phyloP scores from a whole-genome alignment of 1,140 invertebrate genomes.

The Pogonomyrmex californicus region DNA sequence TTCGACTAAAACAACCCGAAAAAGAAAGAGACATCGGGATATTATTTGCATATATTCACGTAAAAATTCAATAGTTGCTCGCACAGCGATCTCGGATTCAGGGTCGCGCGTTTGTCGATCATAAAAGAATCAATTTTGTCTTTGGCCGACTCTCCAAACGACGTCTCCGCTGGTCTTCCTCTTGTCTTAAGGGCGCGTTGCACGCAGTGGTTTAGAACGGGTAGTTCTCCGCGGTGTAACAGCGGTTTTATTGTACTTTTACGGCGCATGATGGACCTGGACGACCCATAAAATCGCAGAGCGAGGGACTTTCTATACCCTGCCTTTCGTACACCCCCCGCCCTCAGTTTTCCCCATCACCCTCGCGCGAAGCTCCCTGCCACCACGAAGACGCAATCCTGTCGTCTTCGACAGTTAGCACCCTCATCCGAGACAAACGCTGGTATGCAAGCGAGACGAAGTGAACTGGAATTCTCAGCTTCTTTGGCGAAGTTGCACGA shows the following conservation, averaged over 20 bases:
- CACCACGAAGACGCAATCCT: constrained; percentile 56
- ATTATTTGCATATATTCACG: neutral
- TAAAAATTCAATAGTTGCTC: neutral
- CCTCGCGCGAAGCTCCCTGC: constrained; percentile 38
- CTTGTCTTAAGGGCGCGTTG: constrained; percentile 69
- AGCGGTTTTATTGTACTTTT: constrained; percentile 85
- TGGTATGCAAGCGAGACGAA: constrained; percentile 14
- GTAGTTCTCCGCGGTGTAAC: constrained; percentile 79
- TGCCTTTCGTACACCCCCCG: constrained; percentile 1
- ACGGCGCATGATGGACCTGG: constrained; percentile 84
- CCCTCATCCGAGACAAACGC: constrained; percentile 56
- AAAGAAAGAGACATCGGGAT: no score
- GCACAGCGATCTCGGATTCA: neutral
- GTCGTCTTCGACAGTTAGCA: constrained; percentile 70
- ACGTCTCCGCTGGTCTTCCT: constrained; percentile 37
- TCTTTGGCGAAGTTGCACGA: constrained; percentile 41
- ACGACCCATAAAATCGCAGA: constrained; percentile 83
- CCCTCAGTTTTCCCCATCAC: neutral
- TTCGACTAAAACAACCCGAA: neutral
- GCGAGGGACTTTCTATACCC: constrained; percentile 72
- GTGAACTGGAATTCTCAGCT: constrained; percentile 18
- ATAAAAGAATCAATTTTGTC: constrained; percentile 85
- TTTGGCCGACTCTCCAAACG: constrained; percentile 43
- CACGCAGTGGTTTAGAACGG: constrained; percentile 79
- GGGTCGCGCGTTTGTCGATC: constrained; percentile 78